Evolutionary conservation across 2,888 invertebrate species (phyloP), one percentile per base, ranked within the genome.

Genomic region (Dynastes hyllus): DNA sequence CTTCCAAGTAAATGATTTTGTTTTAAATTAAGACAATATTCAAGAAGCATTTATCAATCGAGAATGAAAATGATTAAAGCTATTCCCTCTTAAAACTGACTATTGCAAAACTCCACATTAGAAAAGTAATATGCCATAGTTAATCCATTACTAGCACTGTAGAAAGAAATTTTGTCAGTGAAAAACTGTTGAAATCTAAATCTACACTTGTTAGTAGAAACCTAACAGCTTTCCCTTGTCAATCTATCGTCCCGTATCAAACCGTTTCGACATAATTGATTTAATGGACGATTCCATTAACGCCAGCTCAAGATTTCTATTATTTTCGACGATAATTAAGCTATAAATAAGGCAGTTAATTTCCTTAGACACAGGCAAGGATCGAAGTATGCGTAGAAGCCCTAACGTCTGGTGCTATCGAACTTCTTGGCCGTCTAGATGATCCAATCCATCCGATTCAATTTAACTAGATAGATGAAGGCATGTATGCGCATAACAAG

Each of bases 391-490:
- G 45, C 45, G 45, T 8, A 11, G 8, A 45, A 55, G 71, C 32
- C 71, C 13, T 29, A 71, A 55, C 55, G 71, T 71, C 71, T 71
- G 71, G 71, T 71, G 71, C 71, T 71, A 71, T 71, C 71, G 71
- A 71, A 71, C 71, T 66, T 11, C 45, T 45, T 11, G 11, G 45
- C 11, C 16, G n/a, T n/a, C 51, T 70, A 51, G 51, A 71, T 71
- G 71, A 71, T 71, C 32, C 55, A 71, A 71, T 71, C 71, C 71
- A 16, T 71, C 58, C 71, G 27, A 71, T 71, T 71, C 53, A 71
- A 71, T 71, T 71, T 71, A 71, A 71, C 55, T 13, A 45, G 55
- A 66, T 9, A 40, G 13, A 51, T 16, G 16, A 9, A 67, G 16
- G 45, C 45, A 70, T 53, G 53, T 53, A 53, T 13, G n/a, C 9